These are phyloP conservation scores for Kryphioiulus occultus DNA, from an alignment of 2,888 invertebrate genomes.

Conservation along the genomic window DNA sequence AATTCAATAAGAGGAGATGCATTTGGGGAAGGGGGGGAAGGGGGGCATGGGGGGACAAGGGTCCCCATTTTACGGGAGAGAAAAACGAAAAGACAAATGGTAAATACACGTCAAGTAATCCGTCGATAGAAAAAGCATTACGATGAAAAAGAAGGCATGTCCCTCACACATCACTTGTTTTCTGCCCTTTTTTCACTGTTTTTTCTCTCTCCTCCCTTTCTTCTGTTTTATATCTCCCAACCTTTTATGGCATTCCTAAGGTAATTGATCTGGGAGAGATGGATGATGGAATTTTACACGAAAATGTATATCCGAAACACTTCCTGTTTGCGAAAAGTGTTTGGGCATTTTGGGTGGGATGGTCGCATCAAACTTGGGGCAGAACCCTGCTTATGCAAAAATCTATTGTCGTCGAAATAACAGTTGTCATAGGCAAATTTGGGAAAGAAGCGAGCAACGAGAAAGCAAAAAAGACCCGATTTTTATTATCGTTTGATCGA, in stretches of 20 bases:
- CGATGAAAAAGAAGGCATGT: neutral
- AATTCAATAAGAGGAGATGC: conserved; percentile 20
- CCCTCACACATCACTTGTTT: neutral
- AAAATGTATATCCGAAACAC: neutral
- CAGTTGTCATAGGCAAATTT: conserved; percentile 8
- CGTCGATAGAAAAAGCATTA: conserved; percentile 25
- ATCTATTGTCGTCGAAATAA: neutral
- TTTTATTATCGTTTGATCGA: conserved; percentile 31
- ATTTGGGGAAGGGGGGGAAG: neutral
- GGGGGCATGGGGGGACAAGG: neutral
- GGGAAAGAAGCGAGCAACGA: neutral
- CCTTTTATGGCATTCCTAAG: neutral
- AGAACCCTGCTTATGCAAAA: neutral
- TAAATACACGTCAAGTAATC: conserved; percentile 20
- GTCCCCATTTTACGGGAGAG: neutral
- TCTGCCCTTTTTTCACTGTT: neutral
- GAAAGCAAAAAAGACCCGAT: neutral
- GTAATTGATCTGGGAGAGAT: conserved; percentile 14
- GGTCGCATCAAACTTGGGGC: neutral
- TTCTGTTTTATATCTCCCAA: neutral
- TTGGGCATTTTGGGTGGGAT: neutral
- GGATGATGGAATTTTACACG: conserved; percentile 3
- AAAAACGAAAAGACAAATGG: neutral
- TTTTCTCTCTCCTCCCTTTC: neutral
- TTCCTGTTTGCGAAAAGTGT: neutral